Evolutionary conservation across 2,797 vertebrate genomes (phyloP).

Genomic region (Sarcoramphus papa): DNA sequence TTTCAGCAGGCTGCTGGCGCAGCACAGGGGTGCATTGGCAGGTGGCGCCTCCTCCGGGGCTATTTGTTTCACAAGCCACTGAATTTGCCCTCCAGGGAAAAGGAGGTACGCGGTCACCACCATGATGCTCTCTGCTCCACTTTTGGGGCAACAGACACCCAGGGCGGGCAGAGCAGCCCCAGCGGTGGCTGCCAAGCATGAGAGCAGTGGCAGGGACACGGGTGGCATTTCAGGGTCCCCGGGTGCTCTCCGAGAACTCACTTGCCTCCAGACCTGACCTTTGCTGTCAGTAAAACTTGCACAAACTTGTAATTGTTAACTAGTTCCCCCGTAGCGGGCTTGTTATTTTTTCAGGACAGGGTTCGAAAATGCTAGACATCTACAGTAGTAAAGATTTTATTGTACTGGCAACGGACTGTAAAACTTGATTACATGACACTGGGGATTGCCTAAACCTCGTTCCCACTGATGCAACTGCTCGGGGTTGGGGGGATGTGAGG

Average conservation of each 20-base stretch:
- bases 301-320: conserved; percentile 25
- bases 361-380: conserved; percentile 39
- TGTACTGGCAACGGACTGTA: neutral
- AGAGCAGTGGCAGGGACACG: neutral
- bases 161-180: neutral
- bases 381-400: conserved; percentile 58
- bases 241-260: neutral
- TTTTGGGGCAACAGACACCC: accelerated
- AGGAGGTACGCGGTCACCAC: neutral
- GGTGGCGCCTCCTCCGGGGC: accelerated
- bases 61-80: neutral
- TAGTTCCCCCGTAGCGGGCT: neutral
- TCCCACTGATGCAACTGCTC: neutral
- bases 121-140: neutral
- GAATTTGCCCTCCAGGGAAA: neutral
- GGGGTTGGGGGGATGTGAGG: neutral
- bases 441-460: conserved; percentile 11
- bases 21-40: neutral
- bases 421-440: conserved; percentile 35
- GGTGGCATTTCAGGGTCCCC: neutral
- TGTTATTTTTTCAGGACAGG: conserved; percentile 20
- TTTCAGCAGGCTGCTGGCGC: neutral
- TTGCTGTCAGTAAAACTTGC: conserved; percentile 15
- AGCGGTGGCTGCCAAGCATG: accelerated
- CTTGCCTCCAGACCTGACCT: neutral